phyloP scores from a whole-genome alignment of 1,140 invertebrate genomes.

The Aphidius ervi region DNA sequence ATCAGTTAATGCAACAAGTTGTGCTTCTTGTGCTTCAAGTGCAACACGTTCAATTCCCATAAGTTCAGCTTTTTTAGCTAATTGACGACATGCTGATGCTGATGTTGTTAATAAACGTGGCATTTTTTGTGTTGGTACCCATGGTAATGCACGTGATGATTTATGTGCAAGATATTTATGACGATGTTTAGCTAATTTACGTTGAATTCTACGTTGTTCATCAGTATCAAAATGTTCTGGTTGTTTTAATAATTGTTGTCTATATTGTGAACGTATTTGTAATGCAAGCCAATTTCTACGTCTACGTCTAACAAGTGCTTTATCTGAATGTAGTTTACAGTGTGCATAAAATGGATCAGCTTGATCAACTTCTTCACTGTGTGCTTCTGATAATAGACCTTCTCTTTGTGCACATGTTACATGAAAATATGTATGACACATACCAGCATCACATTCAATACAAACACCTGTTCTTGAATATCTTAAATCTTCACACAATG shows the following conservation, averaged over 20 bases:
- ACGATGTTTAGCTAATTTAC: conserved; percentile 73
- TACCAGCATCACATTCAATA: conserved; percentile 94
- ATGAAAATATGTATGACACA: conserved; percentile 97
- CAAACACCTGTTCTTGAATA: conserved; percentile 89
- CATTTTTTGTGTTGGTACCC: conserved; percentile 94
- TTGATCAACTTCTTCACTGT: conserved; percentile 88
- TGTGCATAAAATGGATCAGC: conserved; percentile 97
- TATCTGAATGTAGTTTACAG: conserved; percentile 88
- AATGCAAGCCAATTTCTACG: conserved; percentile 85
- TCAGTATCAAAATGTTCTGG: conserved; percentile 57
- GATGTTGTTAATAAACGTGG: conserved; percentile 84
- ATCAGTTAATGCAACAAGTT: conserved; percentile 74
- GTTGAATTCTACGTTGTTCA: conserved; percentile 69
- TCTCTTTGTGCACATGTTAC: conserved; percentile 95
- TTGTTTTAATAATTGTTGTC: conserved; percentile 56
- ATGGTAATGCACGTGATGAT: conserved; percentile 71
- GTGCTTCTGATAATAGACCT: conserved; percentile 87
- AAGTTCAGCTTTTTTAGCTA: conserved; percentile 81
- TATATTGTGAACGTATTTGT: conserved; percentile 73
- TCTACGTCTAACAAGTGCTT: conserved; percentile 71
- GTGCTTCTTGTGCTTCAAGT: conserved; percentile 75
- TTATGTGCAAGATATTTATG: conserved; percentile 73
- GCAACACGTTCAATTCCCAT: conserved; percentile 82
- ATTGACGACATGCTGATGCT: conserved; percentile 78
- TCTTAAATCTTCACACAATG: conserved; percentile 80